Conservation (phyloP, 1,140 invertebrate genomes). For the Homarus americanus region DNA sequence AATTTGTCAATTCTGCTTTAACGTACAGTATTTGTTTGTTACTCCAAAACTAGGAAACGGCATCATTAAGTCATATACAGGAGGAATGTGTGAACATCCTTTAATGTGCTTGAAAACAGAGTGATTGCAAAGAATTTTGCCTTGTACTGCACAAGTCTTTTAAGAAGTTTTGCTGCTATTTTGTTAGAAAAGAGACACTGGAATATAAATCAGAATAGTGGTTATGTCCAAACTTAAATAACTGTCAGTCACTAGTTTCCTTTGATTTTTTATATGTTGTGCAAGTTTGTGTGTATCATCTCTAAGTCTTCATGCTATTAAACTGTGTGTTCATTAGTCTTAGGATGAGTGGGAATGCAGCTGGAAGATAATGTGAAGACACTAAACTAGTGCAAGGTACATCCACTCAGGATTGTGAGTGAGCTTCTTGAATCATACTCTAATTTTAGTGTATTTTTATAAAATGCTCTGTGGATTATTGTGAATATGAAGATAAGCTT, state of each 20-base stretch:
- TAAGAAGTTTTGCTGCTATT: no score
- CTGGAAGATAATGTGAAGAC: neutral
- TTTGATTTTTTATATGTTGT: neutral
- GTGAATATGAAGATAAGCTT: neutral
- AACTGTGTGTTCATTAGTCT: neutral
- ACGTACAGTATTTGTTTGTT: no score
- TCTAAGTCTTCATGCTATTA: neutral
- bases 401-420: neutral
- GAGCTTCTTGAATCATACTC: neutral
- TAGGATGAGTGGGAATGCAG: neutral
- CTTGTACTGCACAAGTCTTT: no score
- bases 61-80: no score
- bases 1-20: no score
- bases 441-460: conserved; percentile 8
- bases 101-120: no score
- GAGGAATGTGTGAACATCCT: no score
- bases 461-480: neutral
- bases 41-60: no score
- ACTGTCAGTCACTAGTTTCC: no score
- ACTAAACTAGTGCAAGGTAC: neutral
- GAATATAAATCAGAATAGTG: neutral
- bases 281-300: neutral
- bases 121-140: no score
- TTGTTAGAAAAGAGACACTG: neutral
- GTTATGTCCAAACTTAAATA: neutral